Evolutionary conservation across 1,140 invertebrate genomes (phyloP).

Genomic region (Drosophila ogumai): DNA sequence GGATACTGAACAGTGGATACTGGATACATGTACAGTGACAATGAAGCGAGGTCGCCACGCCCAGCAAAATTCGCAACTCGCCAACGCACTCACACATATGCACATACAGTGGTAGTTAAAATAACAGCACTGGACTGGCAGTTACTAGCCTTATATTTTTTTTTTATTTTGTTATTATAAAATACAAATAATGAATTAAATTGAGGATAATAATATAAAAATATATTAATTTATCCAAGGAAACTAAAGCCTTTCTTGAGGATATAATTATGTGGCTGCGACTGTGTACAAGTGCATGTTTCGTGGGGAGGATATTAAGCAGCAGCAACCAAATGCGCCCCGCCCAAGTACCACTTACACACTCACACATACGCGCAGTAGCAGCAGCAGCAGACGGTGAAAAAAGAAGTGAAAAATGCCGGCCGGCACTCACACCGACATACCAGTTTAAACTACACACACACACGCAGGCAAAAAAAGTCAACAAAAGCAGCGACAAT

Average conservation of each 20-base stretch:
- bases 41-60: constrained; percentile 30
- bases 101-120: not conserved
- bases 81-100: constrained; percentile 8
- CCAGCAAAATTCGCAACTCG: constrained; percentile 28
- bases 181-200: too few relatives aligned
- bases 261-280: not conserved
- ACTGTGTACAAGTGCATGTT: constrained; percentile 24
- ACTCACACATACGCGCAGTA: constrained; percentile 10
- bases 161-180: not conserved
- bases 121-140: not conserved
- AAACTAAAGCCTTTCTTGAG: not conserved
- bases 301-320: constrained; percentile 68
- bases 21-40: constrained; percentile 23
- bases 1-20: constrained; percentile 13
- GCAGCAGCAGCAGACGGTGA: constrained; percentile 16
- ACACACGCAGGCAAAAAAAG: constrained; percentile 1
- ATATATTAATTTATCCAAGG: not conserved
- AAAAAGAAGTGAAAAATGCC: constrained; percentile 45
- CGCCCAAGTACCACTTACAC: constrained; percentile 53
- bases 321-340: constrained; percentile 54
- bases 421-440: constrained; percentile 23
- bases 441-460: constrained; percentile 8
- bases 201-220: not conserved
- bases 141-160: too few relatives aligned
- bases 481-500: constrained; percentile 44